Evolutionary conservation across 2,888 invertebrate species (phyloP).

Genomic region (Drosophila monieri): DNA sequence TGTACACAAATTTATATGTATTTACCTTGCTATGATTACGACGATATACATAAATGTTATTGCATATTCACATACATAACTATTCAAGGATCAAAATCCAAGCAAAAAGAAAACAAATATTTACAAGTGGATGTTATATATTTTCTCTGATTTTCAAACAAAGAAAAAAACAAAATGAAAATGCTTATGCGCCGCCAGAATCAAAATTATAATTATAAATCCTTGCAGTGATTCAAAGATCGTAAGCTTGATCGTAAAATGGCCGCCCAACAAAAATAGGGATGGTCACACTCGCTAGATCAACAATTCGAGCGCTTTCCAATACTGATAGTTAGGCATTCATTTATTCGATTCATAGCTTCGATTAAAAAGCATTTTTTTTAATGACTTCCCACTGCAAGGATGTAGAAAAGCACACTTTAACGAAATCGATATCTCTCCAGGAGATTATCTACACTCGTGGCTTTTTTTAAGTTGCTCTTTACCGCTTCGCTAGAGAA

Average conservation of each 20-base stretch:
- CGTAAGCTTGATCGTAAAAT: not conserved
- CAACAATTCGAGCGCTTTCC: not conserved
- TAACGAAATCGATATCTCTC: too few species aligned
- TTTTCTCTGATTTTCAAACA: conserved; percentile 53
- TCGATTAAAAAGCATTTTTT: too few species aligned
- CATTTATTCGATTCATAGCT: too few species aligned
- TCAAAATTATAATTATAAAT: not conserved
- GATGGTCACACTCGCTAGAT: not conserved
- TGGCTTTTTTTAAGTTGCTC: conserved; percentile 41
- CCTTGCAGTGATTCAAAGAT: not conserved
- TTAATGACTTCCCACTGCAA: conserved; percentile 10
- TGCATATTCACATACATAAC: conserved; percentile 68
- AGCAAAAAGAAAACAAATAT: conserved; percentile 45
- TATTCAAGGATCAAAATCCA: conserved; percentile 28
- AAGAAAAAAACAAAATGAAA: conserved; percentile 5
- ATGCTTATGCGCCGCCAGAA: conserved; percentile 47
- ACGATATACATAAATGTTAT: conserved; percentile 68
- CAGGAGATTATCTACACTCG: conserved; percentile 5
- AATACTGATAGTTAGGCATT: conserved; percentile 11
- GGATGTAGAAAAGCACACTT: conserved; percentile 16
- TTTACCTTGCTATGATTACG: conserved; percentile 73
- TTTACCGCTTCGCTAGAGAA: conserved; percentile 22
- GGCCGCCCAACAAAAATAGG: not conserved
- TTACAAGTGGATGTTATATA: conserved; percentile 39
- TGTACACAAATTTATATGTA: conserved; percentile 68